These are phyloP conservation scores for Schizopygopsis malacanthus DNA, from an alignment of 2,797 vertebrate genomes.

Conservation along the genomic window DNA sequence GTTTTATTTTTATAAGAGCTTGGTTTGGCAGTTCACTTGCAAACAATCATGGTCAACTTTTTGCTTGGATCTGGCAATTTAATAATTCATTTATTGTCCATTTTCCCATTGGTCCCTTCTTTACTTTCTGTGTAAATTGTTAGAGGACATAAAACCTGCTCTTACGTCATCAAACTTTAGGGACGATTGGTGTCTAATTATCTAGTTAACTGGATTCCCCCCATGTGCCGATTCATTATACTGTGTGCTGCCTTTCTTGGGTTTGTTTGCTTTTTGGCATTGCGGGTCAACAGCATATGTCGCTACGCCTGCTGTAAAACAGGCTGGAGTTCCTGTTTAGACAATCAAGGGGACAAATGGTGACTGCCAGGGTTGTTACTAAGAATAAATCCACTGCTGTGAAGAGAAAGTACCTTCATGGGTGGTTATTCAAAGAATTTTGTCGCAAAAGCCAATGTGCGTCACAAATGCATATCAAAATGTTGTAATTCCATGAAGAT, in stretches of 20 bases:
- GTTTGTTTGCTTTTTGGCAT: conserved; percentile 39
- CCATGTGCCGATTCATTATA: conserved; percentile 19
- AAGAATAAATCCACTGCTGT: neutral
- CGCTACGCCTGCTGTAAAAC: conserved; percentile 11
- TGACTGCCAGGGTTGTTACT: neutral
- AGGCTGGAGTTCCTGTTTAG: conserved; percentile 26
- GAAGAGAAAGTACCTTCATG: neutral
- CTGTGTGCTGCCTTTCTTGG: neutral
- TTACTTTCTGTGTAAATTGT: neutral
- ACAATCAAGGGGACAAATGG: conserved; percentile 17
- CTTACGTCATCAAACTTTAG: neutral
- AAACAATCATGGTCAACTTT: neutral
- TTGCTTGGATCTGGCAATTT: neutral
- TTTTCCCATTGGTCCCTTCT: neutral
- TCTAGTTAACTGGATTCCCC: conserved; percentile 28
- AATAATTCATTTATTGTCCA: neutral
- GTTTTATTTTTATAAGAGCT: neutral
- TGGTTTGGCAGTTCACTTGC: neutral
- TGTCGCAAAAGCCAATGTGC: neutral
- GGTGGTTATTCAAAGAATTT: neutral
- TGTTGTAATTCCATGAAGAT: neutral
- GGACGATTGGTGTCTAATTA: neutral
- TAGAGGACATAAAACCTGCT: neutral
- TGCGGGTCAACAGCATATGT: neutral
- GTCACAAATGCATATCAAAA: neutral